Percentiles rank a stretch among this genome's conserved stretches.
phyloP scores from a whole-genome alignment of 2,797 vertebrate species.

The Onychomys leucogaster region DNA sequence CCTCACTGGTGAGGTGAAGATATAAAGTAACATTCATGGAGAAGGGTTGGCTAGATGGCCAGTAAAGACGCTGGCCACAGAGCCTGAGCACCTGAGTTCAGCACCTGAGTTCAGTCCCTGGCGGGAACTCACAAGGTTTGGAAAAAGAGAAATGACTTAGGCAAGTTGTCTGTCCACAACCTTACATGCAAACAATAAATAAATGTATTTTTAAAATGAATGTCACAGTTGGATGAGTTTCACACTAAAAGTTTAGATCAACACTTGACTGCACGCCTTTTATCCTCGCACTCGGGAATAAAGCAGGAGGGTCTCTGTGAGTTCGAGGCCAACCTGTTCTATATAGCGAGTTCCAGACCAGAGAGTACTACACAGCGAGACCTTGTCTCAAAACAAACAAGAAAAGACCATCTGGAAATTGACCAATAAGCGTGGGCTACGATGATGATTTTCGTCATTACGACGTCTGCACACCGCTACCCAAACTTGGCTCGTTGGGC shows the following conservation, averaged over 20 bases:
- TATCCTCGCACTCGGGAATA: not conserved
- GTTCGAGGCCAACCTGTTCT: not conserved
- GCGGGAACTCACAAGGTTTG: not conserved
- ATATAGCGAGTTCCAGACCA: not conserved
- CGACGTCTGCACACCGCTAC: not conserved
- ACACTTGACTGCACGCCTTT: not conserved
- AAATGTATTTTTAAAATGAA: not conserved
- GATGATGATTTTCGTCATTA: not conserved
- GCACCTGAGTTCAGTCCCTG: not conserved
- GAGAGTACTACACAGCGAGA: not conserved
- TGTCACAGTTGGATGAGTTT: not conserved
- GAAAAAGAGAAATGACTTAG: not conserved
- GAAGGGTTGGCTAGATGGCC: not conserved
- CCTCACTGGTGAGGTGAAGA: not conserved
- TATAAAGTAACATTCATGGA: not conserved
- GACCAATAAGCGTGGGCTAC: not conserved
- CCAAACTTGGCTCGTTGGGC: not conserved
- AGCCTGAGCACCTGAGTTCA: not conserved
- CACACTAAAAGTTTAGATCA: not conserved
- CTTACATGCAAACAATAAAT: not conserved
- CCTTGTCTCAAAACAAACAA: not conserved
- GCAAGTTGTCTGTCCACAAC: not conserved
- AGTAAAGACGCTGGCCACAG: not conserved
- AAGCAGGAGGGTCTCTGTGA: not conserved
- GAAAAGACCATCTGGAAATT: not conserved